Base-by-base conservation (phyloP, 2,113 vertebrate genomes). In the Pongo abelii region DNA sequence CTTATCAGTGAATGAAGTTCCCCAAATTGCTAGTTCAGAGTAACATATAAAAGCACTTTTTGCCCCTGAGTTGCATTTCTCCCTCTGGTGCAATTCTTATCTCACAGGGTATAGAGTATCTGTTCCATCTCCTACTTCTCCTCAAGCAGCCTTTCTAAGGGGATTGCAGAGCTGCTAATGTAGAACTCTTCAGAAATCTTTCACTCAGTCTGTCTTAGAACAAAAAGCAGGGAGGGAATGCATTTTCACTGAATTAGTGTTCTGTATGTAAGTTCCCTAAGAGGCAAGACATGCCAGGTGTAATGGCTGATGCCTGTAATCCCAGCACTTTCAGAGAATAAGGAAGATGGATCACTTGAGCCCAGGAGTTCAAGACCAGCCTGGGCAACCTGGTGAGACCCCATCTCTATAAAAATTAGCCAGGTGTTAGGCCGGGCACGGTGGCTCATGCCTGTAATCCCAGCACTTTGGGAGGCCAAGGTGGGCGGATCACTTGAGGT, bases 11-110 rank as follows among this genome's bases (percentile, higher is more conserved):
- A 93, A 43, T 79, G 70, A 83, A 83, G 74, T 91, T 72, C 81
- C 61, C 91, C 84, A 69, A 3, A 48, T 93, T 77, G 38, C 74
- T 85, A 89, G 84, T 88, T 78, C 25, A 75, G 40, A 86, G 70
- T 77, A 75, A 81, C 80, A 80, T 70, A 40, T 40, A 74, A 96
- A 96, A 96, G 38, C 52, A 59, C 5, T 86, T 55, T 89, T 91
- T 90, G 57, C 25, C 89, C 64, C 69, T 55, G 3, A 84, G 35
- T 94, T 64, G 18, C 38, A 59, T 72, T 96, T 93, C 69, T 93
- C 93, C 64, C 84, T 86, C 80, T 87, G 57, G 38, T 90, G 8
- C 70, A 89, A 10, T 95, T 98, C 86, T 97, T 90, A 59, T 35
- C 64, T 94, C 81, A 93, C 52, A 97, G 23, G 25, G 11, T 79